Percentiles rank a stretch among this genome's conserved stretches.
phyloP scores from a whole-genome alignment of 2,888 invertebrate species.

The Trichopoda pennipes region DNA sequence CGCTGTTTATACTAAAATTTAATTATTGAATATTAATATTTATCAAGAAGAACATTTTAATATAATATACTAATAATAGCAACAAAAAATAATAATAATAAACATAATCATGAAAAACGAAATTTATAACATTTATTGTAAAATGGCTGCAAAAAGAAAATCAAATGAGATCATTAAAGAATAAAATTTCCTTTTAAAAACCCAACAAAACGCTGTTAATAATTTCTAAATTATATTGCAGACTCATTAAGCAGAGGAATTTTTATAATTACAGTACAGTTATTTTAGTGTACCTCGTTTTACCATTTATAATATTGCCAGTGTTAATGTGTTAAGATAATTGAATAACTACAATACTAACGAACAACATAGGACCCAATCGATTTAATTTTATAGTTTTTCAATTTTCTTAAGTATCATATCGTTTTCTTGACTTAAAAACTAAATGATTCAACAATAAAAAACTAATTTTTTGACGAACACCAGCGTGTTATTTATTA shows the following conservation, averaged over 20 bases:
- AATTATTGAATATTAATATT: constrained; percentile 55
- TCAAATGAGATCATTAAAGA: constrained; percentile 68
- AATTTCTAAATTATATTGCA: constrained; percentile 26
- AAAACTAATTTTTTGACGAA: no score
- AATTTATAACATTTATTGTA: constrained; percentile 53
- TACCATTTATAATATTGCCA: no score
- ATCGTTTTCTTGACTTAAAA: no score
- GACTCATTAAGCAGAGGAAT: background rate
- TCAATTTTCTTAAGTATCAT: no score
- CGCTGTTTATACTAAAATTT: constrained; percentile 45
- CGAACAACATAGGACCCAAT: no score
- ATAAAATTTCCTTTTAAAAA: constrained; percentile 67
- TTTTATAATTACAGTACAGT: no score
- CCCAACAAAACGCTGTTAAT: constrained; percentile 57
- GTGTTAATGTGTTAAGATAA: no score
- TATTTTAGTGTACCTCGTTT: no score
- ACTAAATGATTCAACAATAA: no score
- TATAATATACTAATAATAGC: constrained; percentile 47
- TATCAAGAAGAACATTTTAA: constrained; percentile 46
- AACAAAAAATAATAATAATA: constrained; percentile 14
- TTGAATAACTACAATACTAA: no score
- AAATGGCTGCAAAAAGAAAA: constrained; percentile 61
- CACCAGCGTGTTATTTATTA: no score
- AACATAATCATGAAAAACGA: constrained; percentile 15
- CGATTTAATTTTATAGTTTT: no score